Conservation (phyloP, 2,888 invertebrate genomes). For the Zygothrica quintamaculata region DNA sequence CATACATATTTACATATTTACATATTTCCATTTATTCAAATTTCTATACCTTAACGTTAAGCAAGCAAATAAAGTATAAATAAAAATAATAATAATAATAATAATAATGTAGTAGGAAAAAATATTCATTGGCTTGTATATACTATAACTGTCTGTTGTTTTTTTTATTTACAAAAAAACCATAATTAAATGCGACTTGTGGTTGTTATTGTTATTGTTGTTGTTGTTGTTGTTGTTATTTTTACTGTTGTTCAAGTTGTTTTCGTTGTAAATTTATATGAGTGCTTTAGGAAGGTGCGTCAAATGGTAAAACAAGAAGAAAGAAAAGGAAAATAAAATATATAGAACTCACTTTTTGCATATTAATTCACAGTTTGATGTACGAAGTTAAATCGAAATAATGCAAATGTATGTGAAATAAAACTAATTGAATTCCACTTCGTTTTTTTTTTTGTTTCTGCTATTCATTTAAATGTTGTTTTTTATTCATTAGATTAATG, state of each 20-base stretch:
- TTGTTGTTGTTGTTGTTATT: conserved; percentile 40
- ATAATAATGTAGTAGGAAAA: neutral
- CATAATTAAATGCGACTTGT: conserved; percentile 65
- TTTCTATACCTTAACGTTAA: conserved; percentile 38
- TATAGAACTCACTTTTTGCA: conserved; percentile 22
- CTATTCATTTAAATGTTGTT: conserved; percentile 39
- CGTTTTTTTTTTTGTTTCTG: conserved; percentile 17
- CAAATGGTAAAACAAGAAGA: neutral
- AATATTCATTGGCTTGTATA: conserved; percentile 27
- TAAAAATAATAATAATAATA: conserved; percentile 10
- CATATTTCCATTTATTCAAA: conserved; percentile 69
- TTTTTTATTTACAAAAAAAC: conserved; percentile 55
- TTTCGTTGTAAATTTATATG: conserved; percentile 47
- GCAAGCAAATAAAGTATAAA: conserved; percentile 26
- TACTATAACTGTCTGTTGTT: conserved; percentile 45
- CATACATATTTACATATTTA: conserved; percentile 37
- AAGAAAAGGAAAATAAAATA: conserved; percentile 25
- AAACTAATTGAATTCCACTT: conserved; percentile 28
- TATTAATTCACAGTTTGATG: conserved; percentile 20
- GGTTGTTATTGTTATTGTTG: conserved; percentile 32
- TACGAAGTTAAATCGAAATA: conserved; percentile 27
- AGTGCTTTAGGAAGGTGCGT: neutral
- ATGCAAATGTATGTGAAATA: conserved; percentile 34
- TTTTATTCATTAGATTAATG: too few relatives aligned
- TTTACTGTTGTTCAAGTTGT: conserved; percentile 34